A percentile compares a stretch with the other conserved stretches of the same genome.
Evolutionary conservation across 2,888 invertebrate genomes (phyloP).

Genomic region (Yponomeuta evonymella): DNA sequence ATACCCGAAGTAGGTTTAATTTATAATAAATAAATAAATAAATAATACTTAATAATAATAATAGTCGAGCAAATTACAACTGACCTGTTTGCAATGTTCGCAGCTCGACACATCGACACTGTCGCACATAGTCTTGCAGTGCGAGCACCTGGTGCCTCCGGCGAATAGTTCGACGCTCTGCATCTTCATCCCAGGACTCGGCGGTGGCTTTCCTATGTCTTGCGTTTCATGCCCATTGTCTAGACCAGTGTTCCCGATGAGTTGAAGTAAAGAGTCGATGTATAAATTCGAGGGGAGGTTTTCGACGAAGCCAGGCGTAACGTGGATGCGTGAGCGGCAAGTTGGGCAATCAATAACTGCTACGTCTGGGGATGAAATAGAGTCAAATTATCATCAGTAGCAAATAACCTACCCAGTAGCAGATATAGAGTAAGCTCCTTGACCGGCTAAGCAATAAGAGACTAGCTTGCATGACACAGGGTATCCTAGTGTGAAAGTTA

Average conservation of each 20-base stretch:
- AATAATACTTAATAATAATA: no score
- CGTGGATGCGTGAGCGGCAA: constrained; percentile 69
- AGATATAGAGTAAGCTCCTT: no score
- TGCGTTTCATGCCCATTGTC: constrained; percentile 30
- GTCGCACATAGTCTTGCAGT: constrained; percentile 57
- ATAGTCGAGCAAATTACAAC: constrained; percentile 17
- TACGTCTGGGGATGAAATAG: constrained; percentile 41
- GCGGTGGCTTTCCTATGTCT: constrained; percentile 33
- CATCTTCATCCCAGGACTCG: constrained; percentile 24
- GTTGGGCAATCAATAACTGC: constrained; percentile 73
- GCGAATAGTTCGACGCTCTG: constrained; percentile 55
- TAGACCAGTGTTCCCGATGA: constrained; percentile 49
- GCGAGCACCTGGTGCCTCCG: constrained; percentile 45
- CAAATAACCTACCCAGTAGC: not conserved
- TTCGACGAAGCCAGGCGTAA: constrained; percentile 66
- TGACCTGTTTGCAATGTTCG: constrained; percentile 78
- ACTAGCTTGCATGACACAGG: no score
- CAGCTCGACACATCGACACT: constrained; percentile 53
- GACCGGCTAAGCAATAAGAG: no score
- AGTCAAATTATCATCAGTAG: not conserved
- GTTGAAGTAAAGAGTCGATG: constrained; percentile 76
- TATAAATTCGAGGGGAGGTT: constrained; percentile 81
- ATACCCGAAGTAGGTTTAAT: no score
- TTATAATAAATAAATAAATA: no score
- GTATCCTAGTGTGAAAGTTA: no score